Evolutionary conservation across 30 jellyfish, hydroid and myxozoan genomes (phyloP), one percentile per base, ranked within the genome.

Genomic region (Chironex yamaguchii): DNA sequence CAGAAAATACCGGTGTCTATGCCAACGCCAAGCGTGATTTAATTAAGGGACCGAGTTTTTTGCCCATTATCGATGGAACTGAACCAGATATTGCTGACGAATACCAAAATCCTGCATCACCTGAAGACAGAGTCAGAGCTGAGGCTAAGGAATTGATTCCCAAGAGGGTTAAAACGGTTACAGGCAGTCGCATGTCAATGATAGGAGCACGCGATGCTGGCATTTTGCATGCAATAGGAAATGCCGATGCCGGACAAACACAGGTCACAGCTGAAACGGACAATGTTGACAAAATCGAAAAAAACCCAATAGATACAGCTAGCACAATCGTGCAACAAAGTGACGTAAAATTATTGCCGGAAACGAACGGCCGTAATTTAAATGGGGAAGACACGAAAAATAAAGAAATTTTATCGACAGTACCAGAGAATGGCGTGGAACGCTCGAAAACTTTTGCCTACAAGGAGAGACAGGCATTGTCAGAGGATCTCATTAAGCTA

Each of bases 11-110:
- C 17, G 13, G 17, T 6, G 58, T 42, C 9, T 9, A 42, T 42
- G 9, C 17, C 58, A 17, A 42, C 17, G 17, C 58, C 9, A 86
- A 76, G 63, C 62, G 96, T 36, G 96, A 86, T 27, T 35, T 34
- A 0, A 86, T 76, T 9, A 85, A 79, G 67, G 97, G 99, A n/a
- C 99, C 97, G 13, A 95, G 99, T 64, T 90, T 71, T 77, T 76
- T 73, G 73, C 97, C 97, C 36, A 62, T 70, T 2, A 95, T 95
- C 26, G 91, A 78, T 63, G 92, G 67, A 6, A 65, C 62, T 27
- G 96, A 50, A n/a, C 14, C 30, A 14, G 90, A 34, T 24, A 31
- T 28, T 1, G 88, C 13, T 12, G 67, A 26, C 22, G 96, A 63
- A 14, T 69, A 79, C 35, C 81, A 22, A 29, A 23, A 25, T 36